Base-by-base conservation (phyloP, 2,797 vertebrate genomes). In the Myoxocephalus aenaeus region DNA sequence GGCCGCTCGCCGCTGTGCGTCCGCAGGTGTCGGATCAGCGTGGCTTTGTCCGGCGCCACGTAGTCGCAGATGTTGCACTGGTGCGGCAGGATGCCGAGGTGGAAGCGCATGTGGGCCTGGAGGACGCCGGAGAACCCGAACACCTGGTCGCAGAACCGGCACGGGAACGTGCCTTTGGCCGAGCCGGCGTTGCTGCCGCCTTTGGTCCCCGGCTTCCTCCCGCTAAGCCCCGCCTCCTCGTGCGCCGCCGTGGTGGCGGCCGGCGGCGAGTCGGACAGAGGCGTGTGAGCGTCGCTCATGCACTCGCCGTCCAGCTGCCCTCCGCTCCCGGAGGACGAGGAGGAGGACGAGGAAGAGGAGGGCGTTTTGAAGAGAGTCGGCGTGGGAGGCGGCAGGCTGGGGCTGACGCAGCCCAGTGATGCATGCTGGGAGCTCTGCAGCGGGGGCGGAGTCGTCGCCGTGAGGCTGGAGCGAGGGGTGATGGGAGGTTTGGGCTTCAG, bases 61-160 rank as follows among this genome's bases (percentile, higher is more conserved):
- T 99, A 99, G 88, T 97, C 96, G 27, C 98, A 99, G 92, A 98
- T 97, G 94, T 97, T 97, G 93, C 98, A 99, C 65, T 99, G 97
- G 84, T 99, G 98, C 0, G 97, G 97, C 0, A 97, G 96, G 80
- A 97, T 96, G 75, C 97, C 98, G 61, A 98, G 93, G 89, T 99
- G 98, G 82, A 96, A 97, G 83, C 98, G 97, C 91, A 98, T 97
- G 72, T 99, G 98, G 5, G 97, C 97, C 70, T 98, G 96, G 88
- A 99, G 92, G 27, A 97, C 96, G 2, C 97, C 97, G 0, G 97
- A 97, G 91, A 97, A 97, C 46, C 96, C 80, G 14, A 99, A 99
- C 32, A 98, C 97, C 90, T 99, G 97, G 84, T 97, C 95, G 77
- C 98, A 99, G 86, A 98, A 98, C 36, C 97, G 96, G 71, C 98